Evolutionary conservation across 2,888 invertebrate genomes (phyloP), one percentile per base, ranked within the genome.

Genomic region (Nymphalis c-album): DNA sequence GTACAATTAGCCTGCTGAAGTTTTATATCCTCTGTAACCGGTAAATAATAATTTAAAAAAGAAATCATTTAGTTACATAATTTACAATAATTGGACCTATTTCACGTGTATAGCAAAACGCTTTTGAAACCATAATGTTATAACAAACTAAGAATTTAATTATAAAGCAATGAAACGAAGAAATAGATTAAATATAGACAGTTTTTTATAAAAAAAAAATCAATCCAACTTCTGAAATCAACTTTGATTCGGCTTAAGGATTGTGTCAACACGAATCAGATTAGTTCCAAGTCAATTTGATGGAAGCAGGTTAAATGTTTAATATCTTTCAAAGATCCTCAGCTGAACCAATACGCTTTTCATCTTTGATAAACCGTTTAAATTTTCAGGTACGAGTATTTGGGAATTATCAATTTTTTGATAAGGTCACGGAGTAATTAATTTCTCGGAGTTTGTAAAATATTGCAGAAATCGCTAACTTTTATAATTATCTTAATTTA

Each of bases 211-310:
- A 40, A 57, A 57, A 26, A 26, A 57, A 18, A n/a, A 26, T 35
- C 57, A 57, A 57, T 57, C n/a, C 40, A 57, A 57, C 57, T 57
- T 40, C n/a, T 57, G 35, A 18, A 40, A 57, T 1, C 13, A 57
- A n/a, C 57, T 57, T 18, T 57, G 57, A 57, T 57, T 40, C n/a
- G 40, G 35, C 57, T 40, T 10, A 40, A 66, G 47, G 50, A 65
- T 64, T 61, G 62, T 67, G 68, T 61, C 69, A 69, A 71, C 69
- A 72, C 66, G 51, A 60, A 71, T 67, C 64, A 50, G 69, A 71
- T 72, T 69, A 71, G 69, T 71, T 72, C 57, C 40, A 55, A 65
- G 58, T 69, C 67, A 62, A 71, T 71, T 69, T 67, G 55, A 45
- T 51, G 51, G 63, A 17, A 68, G 20, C 59, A 50, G 48, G 22